Evolutionary conservation across 1,140 invertebrate species (phyloP).

Genomic region (Apis florea): DNA sequence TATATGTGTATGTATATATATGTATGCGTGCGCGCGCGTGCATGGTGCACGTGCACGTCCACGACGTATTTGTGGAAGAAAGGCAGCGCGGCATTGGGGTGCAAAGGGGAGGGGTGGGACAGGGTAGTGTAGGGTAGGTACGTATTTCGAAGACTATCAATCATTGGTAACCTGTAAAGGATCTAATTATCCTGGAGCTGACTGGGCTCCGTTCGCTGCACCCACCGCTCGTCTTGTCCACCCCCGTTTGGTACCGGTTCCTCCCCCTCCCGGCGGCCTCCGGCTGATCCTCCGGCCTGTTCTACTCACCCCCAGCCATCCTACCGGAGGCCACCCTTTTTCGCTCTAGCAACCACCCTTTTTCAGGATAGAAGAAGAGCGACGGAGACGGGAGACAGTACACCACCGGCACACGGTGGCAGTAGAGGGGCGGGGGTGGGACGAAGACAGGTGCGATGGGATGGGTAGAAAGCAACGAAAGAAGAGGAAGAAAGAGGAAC

Average conservation of each 20-base stretch:
- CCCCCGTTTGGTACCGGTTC: constrained; percentile 55
- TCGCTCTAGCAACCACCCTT: constrained; percentile 66
- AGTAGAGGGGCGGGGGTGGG: constrained; percentile 5
- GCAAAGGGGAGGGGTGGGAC: constrained; percentile 5
- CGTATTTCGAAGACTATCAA: constrained; percentile 70
- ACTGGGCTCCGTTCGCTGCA: constrained; percentile 66
- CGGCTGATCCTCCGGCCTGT: constrained; percentile 37
- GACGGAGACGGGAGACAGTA: constrained; percentile 43
- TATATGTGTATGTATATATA: background rate
- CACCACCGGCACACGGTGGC: background rate
- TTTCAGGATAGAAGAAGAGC: constrained; percentile 57
- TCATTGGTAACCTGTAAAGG: constrained; percentile 70
- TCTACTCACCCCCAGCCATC: constrained; percentile 41
- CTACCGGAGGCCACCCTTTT: constrained; percentile 63
- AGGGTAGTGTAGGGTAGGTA: constrained; percentile 46
- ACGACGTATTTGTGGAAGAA: constrained; percentile 45
- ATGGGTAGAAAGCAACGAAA: constrained; percentile 30
- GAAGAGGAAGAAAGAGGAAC: constrained; percentile 44
- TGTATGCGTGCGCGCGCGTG: background rate
- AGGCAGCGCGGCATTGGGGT: constrained; percentile 15
- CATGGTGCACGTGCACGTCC: background rate
- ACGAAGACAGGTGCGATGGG: constrained; percentile 25
- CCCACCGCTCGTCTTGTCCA: constrained; percentile 66
- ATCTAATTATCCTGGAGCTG: constrained; percentile 71
- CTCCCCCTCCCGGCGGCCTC: constrained; percentile 14